These are phyloP conservation scores for Eupithecia subfuscata DNA, from an alignment of 2,888 invertebrate genomes.

Conservation along the genomic window DNA sequence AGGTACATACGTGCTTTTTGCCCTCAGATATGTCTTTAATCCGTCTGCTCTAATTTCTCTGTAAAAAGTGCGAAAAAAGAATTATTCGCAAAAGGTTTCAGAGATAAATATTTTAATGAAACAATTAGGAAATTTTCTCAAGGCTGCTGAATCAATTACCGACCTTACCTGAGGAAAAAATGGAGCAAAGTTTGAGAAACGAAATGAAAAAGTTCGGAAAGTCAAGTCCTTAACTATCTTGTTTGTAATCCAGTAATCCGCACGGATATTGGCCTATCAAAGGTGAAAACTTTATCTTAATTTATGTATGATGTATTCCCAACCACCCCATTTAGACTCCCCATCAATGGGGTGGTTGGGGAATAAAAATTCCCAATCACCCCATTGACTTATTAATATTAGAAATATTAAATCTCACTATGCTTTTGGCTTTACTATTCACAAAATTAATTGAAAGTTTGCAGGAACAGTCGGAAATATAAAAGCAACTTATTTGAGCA, in stretches of 20 bases:
- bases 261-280: not conserved
- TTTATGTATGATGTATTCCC: not conserved
- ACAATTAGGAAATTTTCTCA: constrained; percentile 27
- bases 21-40: not conserved
- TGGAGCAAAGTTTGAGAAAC: constrained; percentile 9
- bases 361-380: no score
- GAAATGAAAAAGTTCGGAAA: constrained; percentile 8
- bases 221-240: not conserved
- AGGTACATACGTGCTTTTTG: not conserved
- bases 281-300: not conserved
- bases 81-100: constrained; percentile 4
- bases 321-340: no score
- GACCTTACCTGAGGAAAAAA: constrained; percentile 14
- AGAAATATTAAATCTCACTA: no score
- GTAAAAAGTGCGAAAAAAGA: not conserved
- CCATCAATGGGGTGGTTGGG: no score
- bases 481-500: no score
- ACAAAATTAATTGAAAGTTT: no score
- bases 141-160: constrained; percentile 20
- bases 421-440: no score
- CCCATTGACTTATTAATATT: no score
- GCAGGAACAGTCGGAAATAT: no score
- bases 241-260: not conserved
- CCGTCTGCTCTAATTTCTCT: not conserved
- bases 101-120: constrained; percentile 13